Conservation (phyloP, 2,113 vertebrate genomes). For the Rynchops niger region DNA sequence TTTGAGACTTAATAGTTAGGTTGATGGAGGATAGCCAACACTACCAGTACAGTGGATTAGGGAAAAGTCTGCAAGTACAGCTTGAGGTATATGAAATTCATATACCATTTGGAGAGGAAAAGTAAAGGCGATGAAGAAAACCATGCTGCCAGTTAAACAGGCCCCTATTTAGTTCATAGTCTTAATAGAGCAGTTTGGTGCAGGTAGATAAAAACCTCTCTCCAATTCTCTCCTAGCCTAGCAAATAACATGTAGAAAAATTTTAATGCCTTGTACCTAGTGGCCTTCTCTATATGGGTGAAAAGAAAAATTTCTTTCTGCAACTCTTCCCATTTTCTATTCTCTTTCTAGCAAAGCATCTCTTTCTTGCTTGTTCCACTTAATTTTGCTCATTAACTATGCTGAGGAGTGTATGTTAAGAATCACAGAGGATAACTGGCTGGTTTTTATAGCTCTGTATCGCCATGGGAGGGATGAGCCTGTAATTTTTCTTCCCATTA, state of each 20-base stretch:
- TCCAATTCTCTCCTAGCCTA: not conserved
- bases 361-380: not conserved
- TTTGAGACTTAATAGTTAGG: not conserved
- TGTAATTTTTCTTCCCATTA: not conserved
- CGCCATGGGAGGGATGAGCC: not conserved
- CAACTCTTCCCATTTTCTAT: not conserved
- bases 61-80: slow-evolving; percentile 1
- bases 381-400: not conserved
- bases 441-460: not conserved
- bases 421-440: not conserved
- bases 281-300: not conserved
- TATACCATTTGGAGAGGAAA: not conserved
- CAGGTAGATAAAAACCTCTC: not conserved
- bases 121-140: not conserved
- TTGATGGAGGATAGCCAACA: slow-evolving; percentile 39
- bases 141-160: not conserved
- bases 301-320: not conserved
- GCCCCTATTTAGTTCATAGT: not conserved
- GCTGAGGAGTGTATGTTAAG: not conserved
- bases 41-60: not conserved
- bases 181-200: not conserved
- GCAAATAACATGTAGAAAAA: not conserved
- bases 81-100: not conserved
- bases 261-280: not conserved
- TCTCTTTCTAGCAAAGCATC: not conserved